Percentiles rank a stretch among this genome's conserved stretches.
Evolutionary conservation across 2,113 vertebrate genomes (phyloP).

Genomic region (Callospermophilus lateralis): DNA sequence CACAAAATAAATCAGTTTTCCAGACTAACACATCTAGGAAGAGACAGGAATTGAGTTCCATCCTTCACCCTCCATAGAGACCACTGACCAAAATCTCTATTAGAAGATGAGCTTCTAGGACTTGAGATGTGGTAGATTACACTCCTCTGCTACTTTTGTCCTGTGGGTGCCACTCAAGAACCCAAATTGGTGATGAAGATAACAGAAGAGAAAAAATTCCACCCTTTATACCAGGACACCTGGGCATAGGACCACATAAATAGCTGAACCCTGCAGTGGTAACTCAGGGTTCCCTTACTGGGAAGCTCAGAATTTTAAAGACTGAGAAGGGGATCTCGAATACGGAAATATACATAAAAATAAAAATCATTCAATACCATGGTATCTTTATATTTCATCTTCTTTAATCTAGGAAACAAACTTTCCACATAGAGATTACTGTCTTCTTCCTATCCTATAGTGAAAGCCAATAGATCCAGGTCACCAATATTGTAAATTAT

Average conservation of each 20-base stretch:
- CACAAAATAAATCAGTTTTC: constrained; percentile 19
- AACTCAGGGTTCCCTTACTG: background rate
- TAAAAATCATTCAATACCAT: constrained; percentile 9
- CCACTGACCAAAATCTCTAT: background rate
- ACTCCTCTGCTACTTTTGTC: background rate
- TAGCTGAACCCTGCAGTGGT: background rate
- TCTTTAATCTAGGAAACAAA: constrained; percentile 38
- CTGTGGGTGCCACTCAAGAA: background rate
- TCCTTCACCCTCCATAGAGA: background rate
- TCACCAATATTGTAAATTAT: constrained; percentile 46
- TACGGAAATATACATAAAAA: constrained; percentile 3
- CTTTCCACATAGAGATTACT: constrained; percentile 14
- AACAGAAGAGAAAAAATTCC: background rate
- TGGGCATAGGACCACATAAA: background rate
- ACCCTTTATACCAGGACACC: background rate
- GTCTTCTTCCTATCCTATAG: constrained; percentile 7
- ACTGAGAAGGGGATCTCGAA: background rate
- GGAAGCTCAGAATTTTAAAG: constrained; percentile 19
- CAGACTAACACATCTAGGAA: background rate
- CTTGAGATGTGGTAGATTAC: background rate
- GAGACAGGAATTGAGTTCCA: background rate
- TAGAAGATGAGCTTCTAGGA: background rate
- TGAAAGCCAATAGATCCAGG: background rate
- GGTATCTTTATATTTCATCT: background rate
- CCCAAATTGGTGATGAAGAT: background rate